Evolutionary conservation across 2,113 vertebrate genomes (phyloP).

Genomic region (Pica pica): DNA sequence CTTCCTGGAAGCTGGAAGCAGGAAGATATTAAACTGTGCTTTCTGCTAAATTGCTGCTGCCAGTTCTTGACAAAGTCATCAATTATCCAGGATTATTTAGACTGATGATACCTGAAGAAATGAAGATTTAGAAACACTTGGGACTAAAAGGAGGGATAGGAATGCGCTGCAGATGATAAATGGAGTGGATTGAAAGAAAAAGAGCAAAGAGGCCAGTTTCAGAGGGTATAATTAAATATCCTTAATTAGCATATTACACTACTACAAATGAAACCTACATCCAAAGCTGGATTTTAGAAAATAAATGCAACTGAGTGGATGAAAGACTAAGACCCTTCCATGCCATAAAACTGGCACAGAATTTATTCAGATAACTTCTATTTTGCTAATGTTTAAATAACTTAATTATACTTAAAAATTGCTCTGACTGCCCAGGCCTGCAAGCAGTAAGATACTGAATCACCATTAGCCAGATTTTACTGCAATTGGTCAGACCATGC

Average conservation of each 20-base stretch:
- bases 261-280: background rate
- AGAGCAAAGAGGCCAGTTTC: background rate
- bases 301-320: background rate
- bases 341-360: background rate
- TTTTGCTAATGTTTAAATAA: background rate
- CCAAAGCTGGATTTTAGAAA: background rate
- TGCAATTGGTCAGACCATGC: background rate
- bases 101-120: slow-evolving; percentile 25
- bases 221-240: background rate
- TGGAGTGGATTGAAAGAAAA: background rate
- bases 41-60: slow-evolving; percentile 35
- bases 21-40: slow-evolving; percentile 29
- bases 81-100: slow-evolving; percentile 32
- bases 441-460: background rate
- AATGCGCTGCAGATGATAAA: background rate
- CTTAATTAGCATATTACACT: slow-evolving; percentile 12
- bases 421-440: background rate
- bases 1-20: background rate
- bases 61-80: slow-evolving; percentile 53
- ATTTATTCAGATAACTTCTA: background rate
- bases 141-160: background rate
- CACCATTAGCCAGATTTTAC: background rate
- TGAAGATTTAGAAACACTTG: background rate
- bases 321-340: background rate
- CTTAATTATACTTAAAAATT: background rate